phyloP scores from a whole-genome alignment of 35 echinoderm and acorn worm species.

The Ophioderma brevispina region DNA sequence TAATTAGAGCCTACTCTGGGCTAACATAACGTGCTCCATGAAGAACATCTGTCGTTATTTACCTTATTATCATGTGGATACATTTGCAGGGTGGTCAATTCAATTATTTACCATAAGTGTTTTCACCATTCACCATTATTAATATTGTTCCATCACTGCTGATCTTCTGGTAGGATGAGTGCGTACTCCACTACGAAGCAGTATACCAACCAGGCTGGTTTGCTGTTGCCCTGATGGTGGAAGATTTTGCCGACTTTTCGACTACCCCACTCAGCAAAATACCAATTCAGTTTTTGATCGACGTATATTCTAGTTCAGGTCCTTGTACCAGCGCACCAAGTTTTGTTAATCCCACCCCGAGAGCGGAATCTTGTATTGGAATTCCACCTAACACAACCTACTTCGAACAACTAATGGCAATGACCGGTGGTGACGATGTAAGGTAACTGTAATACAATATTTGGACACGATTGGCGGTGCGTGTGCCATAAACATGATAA shows the following conservation, averaged over 20 bases:
- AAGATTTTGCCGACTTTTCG: slow-evolving; percentile 24
- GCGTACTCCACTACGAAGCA: not conserved
- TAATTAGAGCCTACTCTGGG: too few relatives aligned
- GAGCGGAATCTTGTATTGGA: not conserved
- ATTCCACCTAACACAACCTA: not conserved
- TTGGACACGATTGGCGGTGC: too few relatives aligned
- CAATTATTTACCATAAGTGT: too few relatives aligned
- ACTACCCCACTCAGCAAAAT: slow-evolving; percentile 16
- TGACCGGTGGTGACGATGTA: not conserved
- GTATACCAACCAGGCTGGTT: slow-evolving; percentile 5
- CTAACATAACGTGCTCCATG: too few relatives aligned
- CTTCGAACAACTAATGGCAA: not conserved
- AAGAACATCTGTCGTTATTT: too few relatives aligned
- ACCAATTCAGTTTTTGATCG: slow-evolving; percentile 33
- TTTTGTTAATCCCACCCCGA: slow-evolving; percentile 5
- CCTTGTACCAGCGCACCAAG: slow-evolving; percentile 9
- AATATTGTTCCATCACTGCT: too few relatives aligned
- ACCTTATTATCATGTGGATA: too few relatives aligned
- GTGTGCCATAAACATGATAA: too few relatives aligned
- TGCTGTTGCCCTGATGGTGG: slow-evolving; percentile 37
- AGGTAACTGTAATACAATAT: not conserved
- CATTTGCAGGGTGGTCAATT: too few relatives aligned
- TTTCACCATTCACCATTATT: too few relatives aligned
- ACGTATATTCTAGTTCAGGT: not conserved
- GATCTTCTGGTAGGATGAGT: too few relatives aligned